Percentiles rank a stretch among this genome's conserved stretches.
These are phyloP conservation scores for Loriculus beryllinus DNA, from an alignment of 2,797 vertebrate genomes.

Conservation along the genomic window DNA sequence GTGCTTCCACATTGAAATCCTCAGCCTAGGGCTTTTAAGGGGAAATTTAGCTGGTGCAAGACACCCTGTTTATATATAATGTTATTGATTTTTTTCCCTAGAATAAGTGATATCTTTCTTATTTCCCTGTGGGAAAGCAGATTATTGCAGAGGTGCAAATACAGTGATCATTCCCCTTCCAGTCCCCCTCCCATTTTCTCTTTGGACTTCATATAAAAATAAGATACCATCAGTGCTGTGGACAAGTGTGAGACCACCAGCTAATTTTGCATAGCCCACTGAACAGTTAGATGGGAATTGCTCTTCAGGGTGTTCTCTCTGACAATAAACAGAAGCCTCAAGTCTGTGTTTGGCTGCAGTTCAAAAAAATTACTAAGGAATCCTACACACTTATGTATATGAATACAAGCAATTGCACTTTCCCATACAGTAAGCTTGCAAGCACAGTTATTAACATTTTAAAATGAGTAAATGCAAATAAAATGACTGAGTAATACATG, in stretches of 20 bases:
- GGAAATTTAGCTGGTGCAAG: neutral
- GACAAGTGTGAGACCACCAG: conserved; percentile 56
- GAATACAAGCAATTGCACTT: conserved; percentile 60
- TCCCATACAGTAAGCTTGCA: conserved; percentile 61
- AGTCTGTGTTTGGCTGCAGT: conserved; percentile 74
- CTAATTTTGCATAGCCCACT: conserved; percentile 63
- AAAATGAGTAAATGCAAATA: conserved; percentile 77
- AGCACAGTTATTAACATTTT: conserved; percentile 72
- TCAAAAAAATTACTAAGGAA: conserved; percentile 74
- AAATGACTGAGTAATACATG: conserved; percentile 73
- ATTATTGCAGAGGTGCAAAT: neutral
- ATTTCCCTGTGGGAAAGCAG: neutral
- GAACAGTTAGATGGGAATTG: conserved; percentile 71
- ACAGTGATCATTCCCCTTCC: neutral
- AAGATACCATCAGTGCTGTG: neutral
- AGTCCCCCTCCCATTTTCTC: neutral
- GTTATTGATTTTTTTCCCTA: neutral
- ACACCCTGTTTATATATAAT: neutral
- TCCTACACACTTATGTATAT: conserved; percentile 71
- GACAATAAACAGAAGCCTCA: conserved; percentile 74
- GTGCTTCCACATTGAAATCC: neutral
- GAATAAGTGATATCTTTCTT: neutral
- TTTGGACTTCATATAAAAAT: neutral
- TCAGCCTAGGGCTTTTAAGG: neutral
- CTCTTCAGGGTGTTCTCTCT: conserved; percentile 76